phyloP scores from a whole-genome alignment of 2,797 vertebrate species.

The Cryptoprocta ferox region DNA sequence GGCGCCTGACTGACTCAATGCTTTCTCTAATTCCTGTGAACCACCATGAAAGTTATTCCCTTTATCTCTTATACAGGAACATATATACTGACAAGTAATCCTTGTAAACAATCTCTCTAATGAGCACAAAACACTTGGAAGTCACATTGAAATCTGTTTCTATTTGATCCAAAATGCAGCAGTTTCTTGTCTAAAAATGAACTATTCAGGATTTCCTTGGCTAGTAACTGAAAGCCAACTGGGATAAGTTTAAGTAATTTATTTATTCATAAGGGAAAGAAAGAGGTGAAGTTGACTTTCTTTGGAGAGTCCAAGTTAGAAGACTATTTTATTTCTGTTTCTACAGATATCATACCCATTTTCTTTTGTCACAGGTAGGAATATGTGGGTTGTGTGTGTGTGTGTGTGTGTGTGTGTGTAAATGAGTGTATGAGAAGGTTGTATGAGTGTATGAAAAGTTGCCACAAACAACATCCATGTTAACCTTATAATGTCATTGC shows the following conservation, averaged over 20 bases:
- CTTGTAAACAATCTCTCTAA: background rate
- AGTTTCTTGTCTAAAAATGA: background rate
- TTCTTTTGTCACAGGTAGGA: background rate
- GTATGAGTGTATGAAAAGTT: background rate
- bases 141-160: background rate
- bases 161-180: background rate
- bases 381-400: no score
- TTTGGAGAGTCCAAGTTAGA: background rate
- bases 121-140: background rate
- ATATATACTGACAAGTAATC: background rate
- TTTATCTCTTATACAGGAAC: background rate
- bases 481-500: background rate
- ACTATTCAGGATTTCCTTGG: background rate
- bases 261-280: background rate
- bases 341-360: background rate
- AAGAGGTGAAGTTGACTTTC: background rate
- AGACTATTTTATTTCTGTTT: background rate
- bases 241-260: background rate
- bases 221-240: background rate
- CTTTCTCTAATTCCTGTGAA: background rate
- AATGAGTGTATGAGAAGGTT: background rate
- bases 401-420: background rate
- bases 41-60: background rate
- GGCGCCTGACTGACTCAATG: background rate
- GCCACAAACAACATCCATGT: background rate